Evolutionary conservation across 2,888 invertebrate genomes (phyloP), one percentile per base, ranked within the genome.

Genomic region (Neoascia interrupta): DNA sequence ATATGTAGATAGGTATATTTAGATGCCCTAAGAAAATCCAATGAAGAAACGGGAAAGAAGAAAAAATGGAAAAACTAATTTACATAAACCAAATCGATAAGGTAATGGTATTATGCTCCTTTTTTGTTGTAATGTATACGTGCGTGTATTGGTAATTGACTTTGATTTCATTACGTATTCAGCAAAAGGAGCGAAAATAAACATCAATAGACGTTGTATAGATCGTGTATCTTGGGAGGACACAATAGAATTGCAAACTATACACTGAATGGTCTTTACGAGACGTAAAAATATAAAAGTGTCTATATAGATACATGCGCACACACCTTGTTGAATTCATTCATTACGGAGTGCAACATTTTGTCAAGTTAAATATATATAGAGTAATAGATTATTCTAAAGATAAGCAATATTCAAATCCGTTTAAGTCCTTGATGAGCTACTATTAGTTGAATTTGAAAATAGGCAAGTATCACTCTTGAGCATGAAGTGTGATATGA

Each of bases 21-120:
- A n/a, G n/a, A n/a, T n/a, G n/a, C 11, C 31, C 8, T 36, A 49
- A 31, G 39, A 28, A 37, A 41, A 45, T 23, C 37, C 56, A 58
- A 63, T n/a, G n/a, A 13, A 23, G 26, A 28, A 21, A 13, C 21
- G 23, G 18, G 19, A 26, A 10, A 47, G 4, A 31, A 36, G 19
- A 39, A 63, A 61, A 76, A 64, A 70, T 61, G 47, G 75, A 70
- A 76, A 79, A 79, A 49, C 66, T 61, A 68, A 79, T 79, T 79
- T 79, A 79, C 79, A 79, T 79, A 79, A 79, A 72, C 72, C 79
- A 51, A 79, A 79, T 79, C 79, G 72, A 79, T 79, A 79, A 73
- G 79, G 72, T 68, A 79, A 79, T 73, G 72, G 79, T 68, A 79
- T 73, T 72, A 61, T 79, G 79, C 72, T 79, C 79, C 72, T 79